Evolutionary conservation across 2,113 vertebrate genomes (phyloP), one percentile per base, ranked within the genome.

Genomic region (Cavia porcellus): DNA sequence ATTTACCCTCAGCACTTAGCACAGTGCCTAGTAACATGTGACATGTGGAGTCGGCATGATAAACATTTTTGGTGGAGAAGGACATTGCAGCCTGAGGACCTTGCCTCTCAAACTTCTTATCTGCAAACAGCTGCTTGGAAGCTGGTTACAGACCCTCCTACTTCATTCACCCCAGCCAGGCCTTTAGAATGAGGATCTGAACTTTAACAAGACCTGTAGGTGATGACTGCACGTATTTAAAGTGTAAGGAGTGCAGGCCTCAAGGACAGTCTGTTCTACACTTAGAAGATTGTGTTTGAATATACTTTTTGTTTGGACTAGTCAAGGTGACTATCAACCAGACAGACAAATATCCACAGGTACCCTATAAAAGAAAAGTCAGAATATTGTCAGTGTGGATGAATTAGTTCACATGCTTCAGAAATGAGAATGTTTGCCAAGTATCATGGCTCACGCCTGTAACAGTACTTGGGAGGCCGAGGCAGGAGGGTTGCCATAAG

Each of bases 1-100:
- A 50, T 93, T 83, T 93, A 45, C 75, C 47, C 22, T 95, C 50
- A 70, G 47, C 32, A 38, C 82, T 64, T 93, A 88, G 12, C 55
- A 89, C 17, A 79, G 28, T 59, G 28, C 47, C 55, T 94, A 55
- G 68, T 74, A 52, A 20, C 66, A 83, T 38, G 77, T 81, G 85
- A 42, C 32, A 28, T 0, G 10, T 57, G 47, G 35, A 57, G 9
- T 52, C 35, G 47, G 52, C 28, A 45, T 72, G 66, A 38, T 13
- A 10, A 38, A 74, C 1, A 28, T 64, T 91, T 83, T 96, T 22
- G 1, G 32, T 84, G 52, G 57, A n/a, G 12, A 86, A 93, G 8
- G 94, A 72, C 38, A 52, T 45, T 70, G 25, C n/a, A 79, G 9
- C 30, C 79, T 86, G 55, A 83, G 35, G 77, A 89, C 82, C 59